Percentiles rank a stretch among this genome's conserved stretches.
Conservation (phyloP, 2,888 invertebrate species). For the Agriotes lineatus region DNA sequence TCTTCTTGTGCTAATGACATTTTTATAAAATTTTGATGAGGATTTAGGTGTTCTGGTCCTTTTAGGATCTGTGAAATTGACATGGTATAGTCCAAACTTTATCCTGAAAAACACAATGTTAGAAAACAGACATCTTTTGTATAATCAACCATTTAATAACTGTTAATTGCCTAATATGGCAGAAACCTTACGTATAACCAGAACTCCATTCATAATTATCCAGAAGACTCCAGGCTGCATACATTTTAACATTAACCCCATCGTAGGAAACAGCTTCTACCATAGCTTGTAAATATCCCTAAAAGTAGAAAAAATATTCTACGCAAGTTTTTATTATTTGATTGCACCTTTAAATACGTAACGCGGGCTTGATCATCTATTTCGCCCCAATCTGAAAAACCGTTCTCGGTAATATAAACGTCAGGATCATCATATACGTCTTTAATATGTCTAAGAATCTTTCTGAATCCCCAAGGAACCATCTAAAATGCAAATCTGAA, state of each 20-base stretch:
- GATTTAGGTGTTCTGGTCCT: conserved; percentile 74
- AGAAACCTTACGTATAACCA: conserved; percentile 75
- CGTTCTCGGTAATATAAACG: conserved; percentile 74
- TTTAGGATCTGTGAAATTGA: conserved; percentile 73
- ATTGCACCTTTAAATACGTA: conserved; percentile 55
- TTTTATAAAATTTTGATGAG: conserved; percentile 71
- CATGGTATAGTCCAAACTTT: conserved; percentile 77
- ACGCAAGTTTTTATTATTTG: too few relatives aligned
- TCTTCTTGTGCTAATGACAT: conserved; percentile 67
- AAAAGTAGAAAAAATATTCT: conserved; percentile 39
- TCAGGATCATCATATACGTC: conserved; percentile 66
- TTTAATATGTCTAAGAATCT: conserved; percentile 68
- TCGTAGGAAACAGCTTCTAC: conserved; percentile 69
- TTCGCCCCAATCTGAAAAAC: conserved; percentile 68
- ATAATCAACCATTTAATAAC: too few relatives aligned
- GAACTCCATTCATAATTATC: conserved; percentile 87
- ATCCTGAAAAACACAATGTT: conserved; percentile 67
- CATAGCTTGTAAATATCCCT: conserved; percentile 66
- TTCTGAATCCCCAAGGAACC: conserved; percentile 71
- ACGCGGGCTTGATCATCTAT: conserved; percentile 67
- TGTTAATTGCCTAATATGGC: too few relatives aligned
- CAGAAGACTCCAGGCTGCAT: conserved; percentile 83
- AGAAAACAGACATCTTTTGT: too few relatives aligned
- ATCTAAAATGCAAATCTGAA: too few relatives aligned
- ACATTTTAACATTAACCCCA: conserved; percentile 73